Conservation (phyloP, 2,888 invertebrate genomes). For the Odontocolon sp. region DNA sequence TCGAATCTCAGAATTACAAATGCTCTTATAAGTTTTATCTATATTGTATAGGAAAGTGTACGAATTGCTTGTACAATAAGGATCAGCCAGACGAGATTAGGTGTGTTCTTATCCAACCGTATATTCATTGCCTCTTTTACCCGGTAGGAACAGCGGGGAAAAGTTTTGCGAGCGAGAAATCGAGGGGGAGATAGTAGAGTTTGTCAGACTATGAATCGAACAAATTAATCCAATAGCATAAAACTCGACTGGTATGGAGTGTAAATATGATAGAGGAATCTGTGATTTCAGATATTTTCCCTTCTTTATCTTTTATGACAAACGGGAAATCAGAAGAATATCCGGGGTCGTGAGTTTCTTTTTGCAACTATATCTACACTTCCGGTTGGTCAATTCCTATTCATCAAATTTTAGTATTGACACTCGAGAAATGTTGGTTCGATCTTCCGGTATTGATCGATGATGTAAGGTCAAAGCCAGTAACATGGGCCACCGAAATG, state of each 20-base stretch:
- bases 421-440: neutral
- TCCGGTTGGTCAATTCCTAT: constrained; percentile 48
- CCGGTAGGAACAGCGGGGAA: constrained; percentile 9
- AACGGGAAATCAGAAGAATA: constrained; percentile 33
- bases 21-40: constrained; percentile 29
- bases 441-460: neutral
- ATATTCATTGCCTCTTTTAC: constrained; percentile 26
- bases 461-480: neutral
- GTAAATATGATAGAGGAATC: constrained; percentile 27
- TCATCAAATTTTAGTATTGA: constrained; percentile 2
- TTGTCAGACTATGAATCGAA: constrained; percentile 50
- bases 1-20: constrained; percentile 21
- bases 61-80: constrained; percentile 28
- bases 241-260: neutral
- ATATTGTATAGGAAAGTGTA: neutral
- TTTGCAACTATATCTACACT: constrained; percentile 32
- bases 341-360: neutral
- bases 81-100: constrained; percentile 32
- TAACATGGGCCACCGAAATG: neutral
- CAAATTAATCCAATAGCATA: constrained; percentile 49
- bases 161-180: constrained; percentile 40
- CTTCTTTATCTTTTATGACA: constrained; percentile 31
- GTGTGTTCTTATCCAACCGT: constrained; percentile 36
- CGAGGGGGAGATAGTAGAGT: constrained; percentile 31
- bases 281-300: constrained; percentile 40